Evolutionary conservation across 2,113 vertebrate species (phyloP).

Genomic region (cat (Felis catus)): F.catus_Fca126_mat1.0 CM031424.1:16564001-16564500

Average conservation of each 20-base stretch:
- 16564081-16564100: conserved; percentile 79
- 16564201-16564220: background rate
- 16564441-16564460: conserved; percentile 61
- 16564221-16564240: background rate
- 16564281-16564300: background rate
- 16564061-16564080: conserved; percentile 82
- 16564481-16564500: conserved; percentile 67
- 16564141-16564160: conserved; percentile 33
- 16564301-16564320: background rate
- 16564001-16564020: conserved; percentile 87
- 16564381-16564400: background rate
- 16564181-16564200: conserved; percentile 40
- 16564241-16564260: background rate
- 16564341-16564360: conserved; percentile 50
- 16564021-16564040: conserved; percentile 83
- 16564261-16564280: conserved; percentile 21
- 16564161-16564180: conserved; percentile 20
- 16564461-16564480: conserved; percentile 41
- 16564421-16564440: conserved; percentile 56
- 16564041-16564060: conserved; percentile 83
- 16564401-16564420: conserved; percentile 50
- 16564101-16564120: conserved; percentile 74
- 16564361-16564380: conserved; percentile 36
- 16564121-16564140: conserved; percentile 14
- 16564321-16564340: background rate